These are phyloP conservation scores for Halichoeres trimaculatus DNA, from an alignment of 2,113 vertebrate species.

Conservation along the genomic window DNA sequence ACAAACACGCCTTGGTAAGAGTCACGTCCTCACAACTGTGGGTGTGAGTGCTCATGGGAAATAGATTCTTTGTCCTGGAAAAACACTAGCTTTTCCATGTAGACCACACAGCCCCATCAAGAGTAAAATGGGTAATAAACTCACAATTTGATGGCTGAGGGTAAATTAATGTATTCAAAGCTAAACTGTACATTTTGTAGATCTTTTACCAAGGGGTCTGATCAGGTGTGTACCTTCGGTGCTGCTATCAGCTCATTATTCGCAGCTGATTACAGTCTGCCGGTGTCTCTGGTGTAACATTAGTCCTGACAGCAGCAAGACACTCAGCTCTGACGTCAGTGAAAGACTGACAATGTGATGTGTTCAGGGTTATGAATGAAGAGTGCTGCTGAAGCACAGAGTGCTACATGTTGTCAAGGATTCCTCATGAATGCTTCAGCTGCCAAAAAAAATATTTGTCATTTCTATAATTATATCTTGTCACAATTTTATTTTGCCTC, in stretches of 20 bases:
- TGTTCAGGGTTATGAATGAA: constrained; percentile 7
- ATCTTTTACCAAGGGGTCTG: background rate
- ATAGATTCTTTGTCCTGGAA: too few species aligned
- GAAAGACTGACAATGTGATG: background rate
- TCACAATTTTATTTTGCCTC: too few species aligned
- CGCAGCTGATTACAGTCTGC: constrained; percentile 16
- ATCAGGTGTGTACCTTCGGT: background rate
- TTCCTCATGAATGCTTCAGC: too few species aligned
- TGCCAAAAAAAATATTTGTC: too few species aligned
- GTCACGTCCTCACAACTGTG: too few species aligned
- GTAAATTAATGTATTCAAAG: background rate
- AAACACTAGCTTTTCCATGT: too few species aligned
- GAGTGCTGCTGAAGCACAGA: constrained; percentile 6
- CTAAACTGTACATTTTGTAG: background rate
- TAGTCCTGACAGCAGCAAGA: constrained; percentile 6
- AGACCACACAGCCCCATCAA: too few species aligned
- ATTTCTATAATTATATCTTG: too few species aligned
- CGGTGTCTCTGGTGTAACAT: constrained; percentile 11
- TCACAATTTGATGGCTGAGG: background rate
- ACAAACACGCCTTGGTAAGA: too few species aligned
- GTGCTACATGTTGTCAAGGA: background rate
- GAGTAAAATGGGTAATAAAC: too few species aligned
- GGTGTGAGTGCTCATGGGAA: too few species aligned
- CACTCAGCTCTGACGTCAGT: background rate
- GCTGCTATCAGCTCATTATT: background rate